Conservation (phyloP, 2,113 vertebrate species). For the Pseudopipra pipra region DNA sequence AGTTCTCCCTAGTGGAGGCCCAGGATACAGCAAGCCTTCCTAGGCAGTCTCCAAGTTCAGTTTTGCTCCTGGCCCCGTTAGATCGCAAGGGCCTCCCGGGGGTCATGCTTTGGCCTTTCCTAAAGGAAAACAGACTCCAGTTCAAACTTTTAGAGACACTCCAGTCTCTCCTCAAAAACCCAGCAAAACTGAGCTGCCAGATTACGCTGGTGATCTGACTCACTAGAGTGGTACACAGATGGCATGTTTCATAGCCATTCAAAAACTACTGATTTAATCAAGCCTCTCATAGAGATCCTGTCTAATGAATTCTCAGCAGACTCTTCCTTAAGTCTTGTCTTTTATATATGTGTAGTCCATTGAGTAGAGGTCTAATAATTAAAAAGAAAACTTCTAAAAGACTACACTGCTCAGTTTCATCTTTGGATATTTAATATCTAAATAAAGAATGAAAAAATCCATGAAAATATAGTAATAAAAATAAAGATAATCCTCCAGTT, state of each 20-base stretch:
- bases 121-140: constrained; percentile 5
- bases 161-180: background rate
- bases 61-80: background rate
- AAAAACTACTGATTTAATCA: background rate
- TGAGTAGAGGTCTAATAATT: background rate
- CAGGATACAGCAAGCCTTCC: constrained; percentile 29
- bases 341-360: background rate
- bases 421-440: background rate
- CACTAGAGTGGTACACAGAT: background rate
- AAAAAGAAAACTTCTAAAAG: background rate
- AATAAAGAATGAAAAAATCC: background rate
- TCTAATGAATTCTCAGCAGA: background rate
- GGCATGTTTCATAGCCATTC: background rate
- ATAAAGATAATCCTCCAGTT: background rate
- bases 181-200: background rate
- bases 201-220: background rate
- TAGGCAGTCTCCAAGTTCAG: background rate
- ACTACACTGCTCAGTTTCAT: background rate
- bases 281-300: background rate
- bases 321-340: background rate
- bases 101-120: background rate
- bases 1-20: constrained; percentile 67
- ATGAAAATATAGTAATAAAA: background rate
- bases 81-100: background rate
- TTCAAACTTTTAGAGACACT: background rate